These are phyloP conservation scores for Amyelois transitella DNA, from an alignment of 1,140 invertebrate genomes.

Conservation along the genomic window DNA sequence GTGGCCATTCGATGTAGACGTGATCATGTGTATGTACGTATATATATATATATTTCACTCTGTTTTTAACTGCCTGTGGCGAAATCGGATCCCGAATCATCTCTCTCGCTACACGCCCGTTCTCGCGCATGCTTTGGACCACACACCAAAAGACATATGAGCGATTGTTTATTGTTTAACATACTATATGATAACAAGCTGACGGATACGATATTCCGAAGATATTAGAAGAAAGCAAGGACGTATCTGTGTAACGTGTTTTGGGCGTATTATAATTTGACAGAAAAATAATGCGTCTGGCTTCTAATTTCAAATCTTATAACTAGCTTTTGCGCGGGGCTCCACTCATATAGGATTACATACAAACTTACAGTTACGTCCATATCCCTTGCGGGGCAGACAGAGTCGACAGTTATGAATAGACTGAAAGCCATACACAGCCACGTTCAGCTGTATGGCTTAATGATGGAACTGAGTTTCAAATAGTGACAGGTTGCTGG, in stretches of 20 bases:
- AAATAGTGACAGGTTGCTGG: too few relatives aligned
- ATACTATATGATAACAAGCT: background rate
- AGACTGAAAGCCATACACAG: too few relatives aligned
- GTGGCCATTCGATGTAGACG: background rate
- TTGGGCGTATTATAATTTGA: background rate
- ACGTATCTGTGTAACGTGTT: background rate
- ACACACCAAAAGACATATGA: conserved; percentile 15
- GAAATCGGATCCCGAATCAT: background rate
- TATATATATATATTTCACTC: background rate
- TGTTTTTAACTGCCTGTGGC: background rate
- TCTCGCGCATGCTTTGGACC: conserved; percentile 7
- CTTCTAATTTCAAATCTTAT: too few relatives aligned
- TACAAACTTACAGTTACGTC: too few relatives aligned
- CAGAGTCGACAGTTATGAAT: too few relatives aligned
- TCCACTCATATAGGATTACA: too few relatives aligned
- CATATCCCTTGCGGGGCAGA: too few relatives aligned
- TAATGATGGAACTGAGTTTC: too few relatives aligned
- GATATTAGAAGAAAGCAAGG: conserved; percentile 5
- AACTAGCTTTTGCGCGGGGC: background rate
- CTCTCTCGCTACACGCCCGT: background rate
- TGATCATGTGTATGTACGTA: background rate
- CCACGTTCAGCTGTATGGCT: too few relatives aligned
- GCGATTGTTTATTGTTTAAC: conserved; percentile 24
- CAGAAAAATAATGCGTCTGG: too few relatives aligned
- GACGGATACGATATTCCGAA: background rate